phyloP scores from a whole-genome alignment of 2,888 invertebrate genomes.

The Drosophila koepferae region DNA sequence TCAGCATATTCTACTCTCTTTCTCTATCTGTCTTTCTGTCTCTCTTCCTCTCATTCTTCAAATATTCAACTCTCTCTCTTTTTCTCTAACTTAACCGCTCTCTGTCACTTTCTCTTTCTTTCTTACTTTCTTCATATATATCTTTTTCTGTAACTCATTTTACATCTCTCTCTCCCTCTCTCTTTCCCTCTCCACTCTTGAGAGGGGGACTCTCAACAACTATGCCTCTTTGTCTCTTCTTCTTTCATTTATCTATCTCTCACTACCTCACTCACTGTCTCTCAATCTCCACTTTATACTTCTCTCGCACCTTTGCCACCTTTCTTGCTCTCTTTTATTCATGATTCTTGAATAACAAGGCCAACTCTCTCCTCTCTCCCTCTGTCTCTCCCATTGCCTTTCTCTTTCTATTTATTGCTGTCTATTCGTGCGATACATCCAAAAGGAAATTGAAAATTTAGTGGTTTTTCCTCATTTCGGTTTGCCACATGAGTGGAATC shows the following conservation, averaged over 20 bases:
- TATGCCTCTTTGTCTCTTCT: not conserved
- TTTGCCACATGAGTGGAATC: not conserved
- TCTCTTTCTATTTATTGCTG: not conserved
- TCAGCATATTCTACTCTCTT: not conserved
- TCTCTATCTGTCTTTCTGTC: not conserved
- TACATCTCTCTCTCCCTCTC: not conserved
- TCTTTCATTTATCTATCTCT: not conserved
- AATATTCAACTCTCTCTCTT: not conserved
- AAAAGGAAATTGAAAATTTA: constrained; percentile 2
- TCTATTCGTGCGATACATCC: not conserved
- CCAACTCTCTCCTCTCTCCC: not conserved
- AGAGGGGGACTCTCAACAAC: too few relatives aligned
- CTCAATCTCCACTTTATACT: not conserved
- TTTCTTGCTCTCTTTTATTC: not conserved
- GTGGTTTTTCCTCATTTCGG: not conserved
- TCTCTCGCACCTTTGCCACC: not conserved
- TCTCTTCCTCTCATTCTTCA: not conserved
- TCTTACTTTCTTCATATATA: not conserved
- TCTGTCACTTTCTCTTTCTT: not conserved
- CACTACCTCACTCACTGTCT: not conserved
- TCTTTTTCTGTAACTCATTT: not conserved
- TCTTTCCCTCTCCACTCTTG: too few relatives aligned
- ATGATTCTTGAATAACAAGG: not conserved
- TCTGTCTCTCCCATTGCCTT: not conserved
- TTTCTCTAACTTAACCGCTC: not conserved